phyloP scores from a whole-genome alignment of 2,888 invertebrate genomes.

The Punctoribates punctum region DNA sequence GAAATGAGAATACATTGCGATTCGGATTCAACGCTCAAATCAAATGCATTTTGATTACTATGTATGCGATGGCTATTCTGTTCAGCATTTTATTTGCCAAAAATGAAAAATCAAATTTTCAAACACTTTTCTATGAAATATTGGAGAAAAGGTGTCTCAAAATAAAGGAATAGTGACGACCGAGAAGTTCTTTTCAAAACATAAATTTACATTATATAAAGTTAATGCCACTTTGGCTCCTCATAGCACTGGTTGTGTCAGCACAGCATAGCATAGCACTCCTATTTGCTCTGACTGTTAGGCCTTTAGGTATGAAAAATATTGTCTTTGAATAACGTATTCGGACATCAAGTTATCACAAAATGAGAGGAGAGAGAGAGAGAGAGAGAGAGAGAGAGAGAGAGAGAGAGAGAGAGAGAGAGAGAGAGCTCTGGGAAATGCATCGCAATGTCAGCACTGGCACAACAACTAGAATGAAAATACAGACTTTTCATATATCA shows the following conservation, averaged over 20 bases:
- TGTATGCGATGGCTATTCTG: too few relatives aligned
- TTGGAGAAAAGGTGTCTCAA: conserved; percentile 19
- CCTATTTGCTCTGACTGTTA: background rate
- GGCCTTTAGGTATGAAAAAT: conserved; percentile 35
- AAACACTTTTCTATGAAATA: conserved; percentile 2
- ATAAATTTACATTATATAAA: conserved; percentile 35
- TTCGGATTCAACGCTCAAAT: background rate
- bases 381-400: conserved; percentile 8
- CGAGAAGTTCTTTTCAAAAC: conserved; percentile 19
- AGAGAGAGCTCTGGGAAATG: background rate
- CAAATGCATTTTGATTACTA: conserved; percentile 8
- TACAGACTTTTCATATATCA: too few relatives aligned
- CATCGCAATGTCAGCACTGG: too few relatives aligned
- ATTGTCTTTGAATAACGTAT: conserved; percentile 20
- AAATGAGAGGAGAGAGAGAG: background rate
- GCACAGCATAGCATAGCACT: background rate
- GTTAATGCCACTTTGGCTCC: conserved; percentile 11
- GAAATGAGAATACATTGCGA: conserved; percentile 35
- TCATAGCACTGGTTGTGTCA: background rate
- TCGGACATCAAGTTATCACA: conserved; percentile 13
- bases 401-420: conserved; percentile 26
- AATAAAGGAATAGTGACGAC: background rate
- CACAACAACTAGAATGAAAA: too few relatives aligned
- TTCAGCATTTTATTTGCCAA: background rate
- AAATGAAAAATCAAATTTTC: conserved; percentile 24